Conservation (phyloP, 2,797 vertebrate genomes). For the Siniperca scherzeri region DNA sequence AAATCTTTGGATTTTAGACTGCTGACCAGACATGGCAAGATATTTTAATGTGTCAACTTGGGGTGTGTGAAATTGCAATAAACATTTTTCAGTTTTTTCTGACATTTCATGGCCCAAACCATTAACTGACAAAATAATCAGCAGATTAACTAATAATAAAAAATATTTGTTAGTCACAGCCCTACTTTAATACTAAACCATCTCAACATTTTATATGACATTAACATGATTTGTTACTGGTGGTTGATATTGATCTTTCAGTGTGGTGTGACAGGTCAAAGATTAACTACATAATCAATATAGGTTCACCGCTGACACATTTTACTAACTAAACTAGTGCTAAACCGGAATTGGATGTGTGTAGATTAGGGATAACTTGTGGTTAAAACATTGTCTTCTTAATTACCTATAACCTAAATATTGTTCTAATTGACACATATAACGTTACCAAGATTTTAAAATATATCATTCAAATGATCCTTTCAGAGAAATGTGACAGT, state of each 20-base stretch:
- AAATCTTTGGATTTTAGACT: neutral
- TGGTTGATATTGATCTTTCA: conserved; percentile 38
- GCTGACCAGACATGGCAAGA: neutral
- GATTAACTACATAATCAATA: conserved; percentile 57
- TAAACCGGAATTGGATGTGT: neutral
- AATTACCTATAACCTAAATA: neutral
- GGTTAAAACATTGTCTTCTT: neutral
- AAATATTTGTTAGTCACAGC: neutral
- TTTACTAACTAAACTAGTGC: neutral
- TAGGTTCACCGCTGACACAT: conserved; percentile 9
- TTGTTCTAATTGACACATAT: neutral
- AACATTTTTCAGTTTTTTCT: neutral
- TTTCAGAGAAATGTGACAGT: neutral
- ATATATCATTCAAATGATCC: neutral
- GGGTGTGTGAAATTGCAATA: neutral
- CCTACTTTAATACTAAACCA: neutral
- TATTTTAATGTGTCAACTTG: neutral
- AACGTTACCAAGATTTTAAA: neutral
- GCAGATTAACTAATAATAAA: neutral
- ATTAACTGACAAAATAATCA: neutral
- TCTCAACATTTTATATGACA: neutral
- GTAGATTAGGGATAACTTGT: no score
- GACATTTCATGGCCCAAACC: neutral
- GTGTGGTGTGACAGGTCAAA: conserved; percentile 62
- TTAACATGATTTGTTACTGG: neutral